Evolutionary conservation across 2,888 invertebrate species (phyloP), one percentile per base, ranked within the genome.

Genomic region (Sarcophaga carnaria): DNA sequence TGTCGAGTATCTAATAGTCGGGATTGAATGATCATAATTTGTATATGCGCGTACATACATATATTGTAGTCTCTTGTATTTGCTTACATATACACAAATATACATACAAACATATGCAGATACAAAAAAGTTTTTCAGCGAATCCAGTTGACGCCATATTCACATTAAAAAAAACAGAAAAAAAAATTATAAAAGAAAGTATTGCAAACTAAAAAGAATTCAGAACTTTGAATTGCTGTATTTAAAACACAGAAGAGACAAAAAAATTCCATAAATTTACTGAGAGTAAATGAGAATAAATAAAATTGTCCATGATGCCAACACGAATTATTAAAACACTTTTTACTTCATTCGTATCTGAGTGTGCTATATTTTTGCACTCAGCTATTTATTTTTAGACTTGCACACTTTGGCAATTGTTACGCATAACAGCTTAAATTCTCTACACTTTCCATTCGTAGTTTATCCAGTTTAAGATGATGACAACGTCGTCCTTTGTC

Each of bases 101-200:
- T 62, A 4, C 10, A 22, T 3, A 10, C 22, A 8, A 3, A 22
- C 22, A 67, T 14, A 67, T 67, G 37, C 45, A 67, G 69, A 79
- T 79, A 64, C 64, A 75, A 70, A 37, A 63, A 74, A 82, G 6
- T 54, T 67, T 72, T 62, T 45, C 66, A 80, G 69, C 5, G 11
- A 86, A 79, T 87, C 74, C 81, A 81, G 80, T 84, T 81, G 86
- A 84, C 81, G 86, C 80, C 86, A 84, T 75, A 75, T 78, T 78
- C 69, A 78, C 78, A 75, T 66, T 81, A 78, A 64, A 77, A 60
- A 25, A 3, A 3, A 2, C 2, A 25, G 8, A 37, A 37, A 37
- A 22, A 8, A 10, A 37, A 37, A 37, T 37, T 37, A 37, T 2
- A 64, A 60, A 47, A 3, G 0, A 10, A 54, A 54, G 12, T 4